These are phyloP conservation scores for Osmerus eperlanus DNA, from an alignment of 2,113 vertebrate species.

Conservation along the genomic window DNA sequence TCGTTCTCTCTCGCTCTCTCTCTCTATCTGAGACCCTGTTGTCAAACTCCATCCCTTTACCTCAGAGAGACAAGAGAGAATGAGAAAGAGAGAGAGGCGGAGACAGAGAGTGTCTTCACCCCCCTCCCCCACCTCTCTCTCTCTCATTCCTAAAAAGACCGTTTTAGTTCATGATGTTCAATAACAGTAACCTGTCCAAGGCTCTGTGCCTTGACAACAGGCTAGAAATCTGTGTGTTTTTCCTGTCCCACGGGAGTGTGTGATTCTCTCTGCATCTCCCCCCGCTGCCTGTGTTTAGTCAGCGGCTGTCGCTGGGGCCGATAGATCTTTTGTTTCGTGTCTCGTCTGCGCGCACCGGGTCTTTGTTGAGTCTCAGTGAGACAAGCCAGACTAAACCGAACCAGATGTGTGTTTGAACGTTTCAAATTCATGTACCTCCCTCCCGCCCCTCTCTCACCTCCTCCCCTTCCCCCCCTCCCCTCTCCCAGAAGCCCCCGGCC, in stretches of 20 bases:
- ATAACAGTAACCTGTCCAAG: neutral
- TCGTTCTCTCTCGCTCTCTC: neutral
- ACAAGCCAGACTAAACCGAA: constrained; percentile 47
- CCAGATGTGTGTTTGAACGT: neutral
- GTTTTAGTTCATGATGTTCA: neutral
- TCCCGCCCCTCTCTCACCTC: constrained; percentile 2
- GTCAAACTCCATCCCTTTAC: neutral
- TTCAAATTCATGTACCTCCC: neutral
- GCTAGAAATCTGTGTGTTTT: constrained; percentile 29
- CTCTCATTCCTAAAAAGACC: neutral
- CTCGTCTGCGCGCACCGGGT: too few species aligned
- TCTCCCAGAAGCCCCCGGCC: constrained; percentile 82
- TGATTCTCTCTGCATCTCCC: neutral
- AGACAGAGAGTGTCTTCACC: neutral
- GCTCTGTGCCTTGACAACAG: neutral
- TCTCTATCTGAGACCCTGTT: too few species aligned
- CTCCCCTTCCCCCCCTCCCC: constrained; percentile 3
- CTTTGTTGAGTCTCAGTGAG: constrained; percentile 41
- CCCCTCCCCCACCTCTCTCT: neutral
- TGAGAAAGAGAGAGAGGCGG: neutral
- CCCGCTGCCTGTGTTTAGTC: neutral
- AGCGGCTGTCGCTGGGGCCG: constrained; percentile 45
- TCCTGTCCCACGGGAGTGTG: neutral
- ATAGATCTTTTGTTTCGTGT: too few species aligned
- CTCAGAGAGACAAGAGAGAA: neutral